A percentile compares a stretch with the other conserved stretches of the same genome.
These are phyloP conservation scores for Hemiscyllium ocellatum DNA, from an alignment of 2,113 vertebrate genomes.

Conservation along the genomic window DNA sequence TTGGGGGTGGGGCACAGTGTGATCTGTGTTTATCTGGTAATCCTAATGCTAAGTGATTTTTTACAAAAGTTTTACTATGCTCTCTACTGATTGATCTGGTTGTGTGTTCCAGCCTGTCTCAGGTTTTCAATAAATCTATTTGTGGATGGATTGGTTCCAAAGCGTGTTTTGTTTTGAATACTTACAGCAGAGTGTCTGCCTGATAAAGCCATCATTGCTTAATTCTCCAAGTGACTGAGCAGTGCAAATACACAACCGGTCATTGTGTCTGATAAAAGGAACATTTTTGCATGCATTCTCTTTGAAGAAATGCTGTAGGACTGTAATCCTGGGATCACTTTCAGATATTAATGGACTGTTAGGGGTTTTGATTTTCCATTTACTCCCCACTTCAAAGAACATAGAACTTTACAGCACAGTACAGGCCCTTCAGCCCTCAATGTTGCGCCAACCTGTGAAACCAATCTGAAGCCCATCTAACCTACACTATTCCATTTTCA, in stretches of 20 bases:
- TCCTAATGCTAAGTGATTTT: background rate
- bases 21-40: background rate
- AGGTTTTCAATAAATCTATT: slow-evolving; percentile 21
- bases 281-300: too few species aligned
- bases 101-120: background rate
- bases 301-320: background rate
- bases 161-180: background rate
- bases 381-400: background rate
- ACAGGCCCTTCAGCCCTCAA: too few species aligned
- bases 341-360: background rate
- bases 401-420: too few species aligned
- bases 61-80: background rate
- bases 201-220: background rate
- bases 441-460: too few species aligned
- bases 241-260: background rate
- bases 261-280: background rate
- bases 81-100: background rate
- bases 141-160: background rate
- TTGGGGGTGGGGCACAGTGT: too few species aligned
- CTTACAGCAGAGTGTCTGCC: background rate
- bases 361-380: background rate
- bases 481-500: too few species aligned
- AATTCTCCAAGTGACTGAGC: background rate
- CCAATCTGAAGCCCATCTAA: too few species aligned
- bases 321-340: background rate